Conservation (phyloP, 37 sponge, comb jelly and placozoan genomes). For the Beroe forskalii region DNA sequence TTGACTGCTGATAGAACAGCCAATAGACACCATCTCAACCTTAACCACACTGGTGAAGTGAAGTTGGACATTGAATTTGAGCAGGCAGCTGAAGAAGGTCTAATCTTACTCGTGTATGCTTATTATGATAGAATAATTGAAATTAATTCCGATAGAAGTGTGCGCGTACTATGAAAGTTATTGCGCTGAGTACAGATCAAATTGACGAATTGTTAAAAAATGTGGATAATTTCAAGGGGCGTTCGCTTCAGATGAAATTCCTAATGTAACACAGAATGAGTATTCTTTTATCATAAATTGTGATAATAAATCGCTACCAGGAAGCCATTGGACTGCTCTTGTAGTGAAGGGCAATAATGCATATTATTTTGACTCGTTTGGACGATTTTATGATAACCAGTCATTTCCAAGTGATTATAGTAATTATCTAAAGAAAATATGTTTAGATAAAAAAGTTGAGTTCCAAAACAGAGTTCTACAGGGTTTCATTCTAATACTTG, state of each 20-base stretch:
- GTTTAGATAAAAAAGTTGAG: background rate
- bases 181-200: background rate
- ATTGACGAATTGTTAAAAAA: background rate
- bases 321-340: slow-evolving; percentile 23
- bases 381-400: background rate
- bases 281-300: slow-evolving; percentile 11
- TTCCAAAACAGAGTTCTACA: background rate
- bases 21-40: background rate
- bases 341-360: background rate
- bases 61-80: background rate
- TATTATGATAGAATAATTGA: slow-evolving; percentile 36
- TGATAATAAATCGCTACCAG: background rate
- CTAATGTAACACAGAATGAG: background rate
- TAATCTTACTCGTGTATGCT: background rate
- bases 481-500: slow-evolving; percentile 18
- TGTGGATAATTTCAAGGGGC: background rate
- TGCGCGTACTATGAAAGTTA: background rate
- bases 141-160: background rate
- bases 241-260: slow-evolving; percentile 12
- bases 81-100: background rate
- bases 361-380: slow-evolving; percentile 22
- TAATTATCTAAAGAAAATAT: background rate
- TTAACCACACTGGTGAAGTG: background rate
- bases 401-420: slow-evolving; percentile 15
- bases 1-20: background rate